These are phyloP conservation scores for Peromyscus polionotus DNA, from an alignment of 2,113 vertebrate species.

Conservation along the genomic window DNA sequence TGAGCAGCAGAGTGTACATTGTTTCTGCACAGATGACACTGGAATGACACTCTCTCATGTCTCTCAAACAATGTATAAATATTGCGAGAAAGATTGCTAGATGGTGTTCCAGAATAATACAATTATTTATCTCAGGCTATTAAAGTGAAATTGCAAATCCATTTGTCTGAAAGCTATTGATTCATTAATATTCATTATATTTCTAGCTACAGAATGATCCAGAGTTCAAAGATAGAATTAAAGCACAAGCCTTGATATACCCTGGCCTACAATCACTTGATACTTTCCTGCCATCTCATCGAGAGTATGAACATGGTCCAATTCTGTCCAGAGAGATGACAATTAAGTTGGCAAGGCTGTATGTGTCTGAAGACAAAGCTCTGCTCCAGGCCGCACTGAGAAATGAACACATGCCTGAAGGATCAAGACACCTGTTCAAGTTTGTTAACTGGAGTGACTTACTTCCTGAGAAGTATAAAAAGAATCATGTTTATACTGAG, in stretches of 20 bases:
- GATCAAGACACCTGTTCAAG: constrained; percentile 72
- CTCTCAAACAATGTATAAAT: not conserved
- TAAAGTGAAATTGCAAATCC: not conserved
- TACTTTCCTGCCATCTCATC: constrained; percentile 90
- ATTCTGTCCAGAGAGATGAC: not conserved
- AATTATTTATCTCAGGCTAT: not conserved
- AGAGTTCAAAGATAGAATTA: constrained; percentile 88
- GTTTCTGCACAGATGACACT: not conserved
- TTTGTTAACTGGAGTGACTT: constrained; percentile 91
- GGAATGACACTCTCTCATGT: not conserved
- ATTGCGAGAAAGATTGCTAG: not conserved
- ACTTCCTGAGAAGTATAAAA: constrained; percentile 88
- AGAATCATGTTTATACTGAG: constrained; percentile 84
- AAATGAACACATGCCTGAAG: constrained; percentile 52
- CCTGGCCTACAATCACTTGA: constrained; percentile 92
- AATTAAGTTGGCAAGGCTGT: not conserved
- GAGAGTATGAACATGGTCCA: constrained; percentile 85
- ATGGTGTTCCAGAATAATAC: not conserved
- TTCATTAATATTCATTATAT: not conserved
- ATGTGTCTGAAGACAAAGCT: not conserved
- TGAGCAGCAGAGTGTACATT: not conserved
- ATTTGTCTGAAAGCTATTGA: not conserved
- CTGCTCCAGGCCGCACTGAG: accelerated
- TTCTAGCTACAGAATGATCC: constrained; percentile 90
- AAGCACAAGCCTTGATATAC: constrained; percentile 93